Percentiles rank a stretch among this genome's conserved stretches.
These are phyloP conservation scores for Mobula birostris DNA, from an alignment of 2,113 vertebrate genomes.

Conservation along the genomic window DNA sequence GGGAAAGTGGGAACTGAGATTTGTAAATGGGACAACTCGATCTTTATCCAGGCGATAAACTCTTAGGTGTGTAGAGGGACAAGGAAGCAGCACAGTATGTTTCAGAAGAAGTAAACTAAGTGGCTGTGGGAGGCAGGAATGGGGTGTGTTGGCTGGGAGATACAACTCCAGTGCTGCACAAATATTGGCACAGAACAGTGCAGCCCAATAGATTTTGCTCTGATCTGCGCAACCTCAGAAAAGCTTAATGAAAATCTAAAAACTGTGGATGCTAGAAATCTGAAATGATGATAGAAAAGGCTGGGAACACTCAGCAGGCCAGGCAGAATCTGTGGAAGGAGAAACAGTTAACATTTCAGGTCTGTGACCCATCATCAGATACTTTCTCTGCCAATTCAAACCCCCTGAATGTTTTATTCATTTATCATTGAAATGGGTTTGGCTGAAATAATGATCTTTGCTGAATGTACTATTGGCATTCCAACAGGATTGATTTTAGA, in stretches of 20 bases:
- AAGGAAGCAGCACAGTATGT: not conserved
- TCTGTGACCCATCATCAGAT: too few relatives aligned
- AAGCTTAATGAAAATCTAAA: not conserved
- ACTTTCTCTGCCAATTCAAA: too few relatives aligned
- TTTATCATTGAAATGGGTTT: not conserved
- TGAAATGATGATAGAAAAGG: too few relatives aligned
- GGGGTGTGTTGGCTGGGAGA: not conserved
- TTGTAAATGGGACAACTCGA: not conserved
- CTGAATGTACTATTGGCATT: too few relatives aligned
- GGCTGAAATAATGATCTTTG: not conserved
- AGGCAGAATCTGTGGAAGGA: too few relatives aligned
- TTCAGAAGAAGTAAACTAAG: not conserved
- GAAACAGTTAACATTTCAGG: too few relatives aligned
- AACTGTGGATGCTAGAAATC: too few relatives aligned
- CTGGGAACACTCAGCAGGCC: too few relatives aligned
- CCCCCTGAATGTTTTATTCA: not conserved
- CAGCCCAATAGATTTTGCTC: not conserved
- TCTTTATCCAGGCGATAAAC: not conserved
- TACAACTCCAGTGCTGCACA: not conserved
- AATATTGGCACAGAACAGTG: not conserved
- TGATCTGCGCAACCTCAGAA: not conserved
- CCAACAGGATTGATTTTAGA: too few relatives aligned
- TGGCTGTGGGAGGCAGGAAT: too few relatives aligned
- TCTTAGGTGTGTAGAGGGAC: too few relatives aligned
- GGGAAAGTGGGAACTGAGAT: not conserved